A percentile compares a stretch with the other conserved stretches of the same genome.
Conservation (phyloP, 2,113 vertebrate genomes). For the Canis aureus region DNA sequence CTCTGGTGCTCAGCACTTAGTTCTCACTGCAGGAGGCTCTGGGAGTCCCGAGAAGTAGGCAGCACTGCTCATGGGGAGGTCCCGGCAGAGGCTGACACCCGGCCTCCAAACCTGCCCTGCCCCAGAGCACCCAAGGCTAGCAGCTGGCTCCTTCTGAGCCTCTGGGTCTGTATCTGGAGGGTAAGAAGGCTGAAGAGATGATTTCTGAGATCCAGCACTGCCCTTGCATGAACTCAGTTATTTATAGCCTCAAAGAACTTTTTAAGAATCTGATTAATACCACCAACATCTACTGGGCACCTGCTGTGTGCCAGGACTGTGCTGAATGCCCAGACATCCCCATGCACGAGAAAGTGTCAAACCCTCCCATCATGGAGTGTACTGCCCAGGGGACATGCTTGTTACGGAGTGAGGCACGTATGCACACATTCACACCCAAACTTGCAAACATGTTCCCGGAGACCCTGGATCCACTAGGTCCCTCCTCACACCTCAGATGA, state of each 20-base stretch:
- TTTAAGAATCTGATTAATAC: neutral
- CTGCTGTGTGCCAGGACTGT: neutral
- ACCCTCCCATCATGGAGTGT: rapidly evolving
- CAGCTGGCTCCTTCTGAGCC: neutral
- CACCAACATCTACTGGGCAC: neutral
- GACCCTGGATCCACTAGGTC: neutral
- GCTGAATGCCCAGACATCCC: neutral
- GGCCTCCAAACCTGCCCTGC: neutral
- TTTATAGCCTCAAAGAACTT: neutral
- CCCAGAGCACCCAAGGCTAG: neutral
- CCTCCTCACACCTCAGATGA: neutral
- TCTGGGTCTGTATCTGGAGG: neutral
- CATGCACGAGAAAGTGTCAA: neutral
- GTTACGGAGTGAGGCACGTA: neutral
- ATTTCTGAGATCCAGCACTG: neutral
- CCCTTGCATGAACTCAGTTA: neutral
- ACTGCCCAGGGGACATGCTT: neutral
- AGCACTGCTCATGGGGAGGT: neutral
- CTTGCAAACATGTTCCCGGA: neutral
- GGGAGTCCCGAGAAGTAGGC: rapidly evolving
- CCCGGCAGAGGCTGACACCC: neutral
- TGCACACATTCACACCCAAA: neutral
- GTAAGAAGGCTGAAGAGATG: neutral
- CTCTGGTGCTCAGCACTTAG: neutral
- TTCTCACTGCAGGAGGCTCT: neutral